Evolutionary conservation across 2,888 invertebrate species (phyloP), one percentile per base, ranked within the genome.

Genomic region (Macaria liturata): DNA sequence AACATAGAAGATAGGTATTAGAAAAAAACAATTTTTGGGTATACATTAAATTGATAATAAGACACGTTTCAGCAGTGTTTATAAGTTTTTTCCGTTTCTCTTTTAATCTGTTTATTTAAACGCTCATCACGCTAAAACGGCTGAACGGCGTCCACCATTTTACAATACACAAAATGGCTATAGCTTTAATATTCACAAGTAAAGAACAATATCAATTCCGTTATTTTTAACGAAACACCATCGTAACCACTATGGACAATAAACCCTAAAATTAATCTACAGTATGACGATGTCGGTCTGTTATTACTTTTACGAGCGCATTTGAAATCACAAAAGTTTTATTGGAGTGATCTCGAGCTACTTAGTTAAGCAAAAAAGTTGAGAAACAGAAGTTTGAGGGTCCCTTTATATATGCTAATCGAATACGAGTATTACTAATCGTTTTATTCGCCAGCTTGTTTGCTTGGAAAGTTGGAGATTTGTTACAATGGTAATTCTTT

Each of bases 181-280:
- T 20, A 20, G 20, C 20, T 20, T 20, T 20, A 20, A 1, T 20
- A 2, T 20, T 2, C 20, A 20, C 20, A 1, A 20, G 20, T 1
- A 20, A 20, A 20, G 2, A 1, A 20, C 20, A 20, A 20, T 20
- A 20, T 2, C 20, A 20, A 20, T 20, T 20, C 20, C 20, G 20
- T 20, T 1, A 20, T 20, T 1, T 20, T 20, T 20, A 2, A 20
- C 2, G 2, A 1, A 20, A 20, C 20, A 39, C 3, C 39, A 39
- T 8, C 6, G 39, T 39, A 39, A 39, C 6, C 6, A 39, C 39
- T 1, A 20, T 39, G 42, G 50, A 57, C 48, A 63, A 58, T 63
- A 62, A 66, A 66, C 59, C 47, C 54, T 58, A 62, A 64, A 62
- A 63, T 66, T 63, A 57, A 58, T 61, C 58, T 57, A 52, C 57